phyloP scores from a whole-genome alignment of 1,140 invertebrate genomes.

The Camponotus floridanus region DNA sequence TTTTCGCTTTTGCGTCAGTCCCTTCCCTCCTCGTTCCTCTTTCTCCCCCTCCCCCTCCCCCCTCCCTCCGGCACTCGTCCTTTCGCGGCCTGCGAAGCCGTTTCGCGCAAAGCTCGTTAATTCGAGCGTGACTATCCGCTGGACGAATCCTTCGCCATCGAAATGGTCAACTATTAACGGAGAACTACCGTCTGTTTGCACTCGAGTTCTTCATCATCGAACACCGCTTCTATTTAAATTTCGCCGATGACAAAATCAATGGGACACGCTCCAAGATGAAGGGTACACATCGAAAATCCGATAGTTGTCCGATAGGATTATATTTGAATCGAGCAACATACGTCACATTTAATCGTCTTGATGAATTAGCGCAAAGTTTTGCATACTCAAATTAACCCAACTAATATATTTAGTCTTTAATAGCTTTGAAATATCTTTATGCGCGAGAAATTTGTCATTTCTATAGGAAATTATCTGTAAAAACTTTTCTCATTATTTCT shows the following conservation, averaged over 20 bases:
- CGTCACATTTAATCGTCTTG: not conserved
- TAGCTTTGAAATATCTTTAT: not conserved
- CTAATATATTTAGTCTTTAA: no score
- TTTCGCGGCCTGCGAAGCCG: conserved; percentile 60
- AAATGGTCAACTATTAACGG: conserved; percentile 73
- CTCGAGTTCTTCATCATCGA: conserved; percentile 39
- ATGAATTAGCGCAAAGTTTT: no score
- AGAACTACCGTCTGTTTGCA: conserved; percentile 37
- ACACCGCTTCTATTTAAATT: conserved; percentile 39
- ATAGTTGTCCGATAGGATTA: not conserved
- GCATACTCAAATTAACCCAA: no score
- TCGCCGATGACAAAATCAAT: not conserved
- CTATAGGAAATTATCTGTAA: no score
- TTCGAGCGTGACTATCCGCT: conserved; percentile 75
- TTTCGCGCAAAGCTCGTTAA: conserved; percentile 71
- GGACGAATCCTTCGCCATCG: conserved; percentile 63
- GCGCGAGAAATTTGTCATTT: not conserved
- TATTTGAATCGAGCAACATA: not conserved
- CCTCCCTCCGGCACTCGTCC: not conserved
- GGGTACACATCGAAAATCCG: not conserved
- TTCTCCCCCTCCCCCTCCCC: not conserved
- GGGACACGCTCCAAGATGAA: not conserved
- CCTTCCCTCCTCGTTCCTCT: not conserved
- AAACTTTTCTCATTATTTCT: no score
- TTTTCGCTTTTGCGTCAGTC: conserved; percentile 63